These are phyloP conservation scores for Drosophila leonis DNA, from an alignment of 2,888 invertebrate genomes.

Conservation along the genomic window DNA sequence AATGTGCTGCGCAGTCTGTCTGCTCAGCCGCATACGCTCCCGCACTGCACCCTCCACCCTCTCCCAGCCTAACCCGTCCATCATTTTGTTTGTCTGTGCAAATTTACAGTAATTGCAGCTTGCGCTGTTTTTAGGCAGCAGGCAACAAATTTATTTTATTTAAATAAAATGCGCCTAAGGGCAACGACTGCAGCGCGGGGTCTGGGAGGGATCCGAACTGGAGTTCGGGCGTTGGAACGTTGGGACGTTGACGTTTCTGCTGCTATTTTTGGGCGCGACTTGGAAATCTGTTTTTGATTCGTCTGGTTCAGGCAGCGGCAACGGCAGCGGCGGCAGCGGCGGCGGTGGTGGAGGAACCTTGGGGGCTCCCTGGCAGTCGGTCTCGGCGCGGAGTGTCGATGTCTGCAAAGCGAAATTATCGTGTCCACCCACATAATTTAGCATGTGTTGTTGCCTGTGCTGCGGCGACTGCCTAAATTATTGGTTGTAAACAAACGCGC, in stretches of 20 bases:
- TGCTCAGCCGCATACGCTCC: not conserved
- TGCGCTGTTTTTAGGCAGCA: conserved; percentile 51
- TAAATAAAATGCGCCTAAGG: conserved; percentile 75
- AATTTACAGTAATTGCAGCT: conserved; percentile 73
- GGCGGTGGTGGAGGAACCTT: conserved; percentile 28
- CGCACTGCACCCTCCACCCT: not conserved
- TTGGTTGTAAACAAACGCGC: conserved; percentile 77
- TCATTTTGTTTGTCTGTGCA: conserved; percentile 59
- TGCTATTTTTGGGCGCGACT: conserved; percentile 76
- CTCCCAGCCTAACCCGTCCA: not conserved
- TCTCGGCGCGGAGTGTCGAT: conserved; percentile 52
- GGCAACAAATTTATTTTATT: conserved; percentile 79
- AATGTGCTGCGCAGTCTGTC: not conserved
- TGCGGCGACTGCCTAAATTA: conserved; percentile 66
- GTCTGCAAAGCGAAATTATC: conserved; percentile 74
- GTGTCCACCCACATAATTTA: conserved; percentile 81
- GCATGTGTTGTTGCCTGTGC: conserved; percentile 61
- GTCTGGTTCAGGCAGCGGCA: conserved; percentile 37
- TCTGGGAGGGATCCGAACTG: not conserved
- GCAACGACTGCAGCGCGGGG: conserved; percentile 47
- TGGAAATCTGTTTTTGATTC: conserved; percentile 52
- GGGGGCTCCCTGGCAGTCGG: conserved; percentile 39
- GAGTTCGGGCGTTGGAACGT: conserved; percentile 21
- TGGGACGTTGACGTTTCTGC: conserved; percentile 50
- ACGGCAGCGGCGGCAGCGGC: too few relatives aligned